Percentiles rank a stretch among this genome's conserved stretches.
Conservation (phyloP, 2,888 invertebrate species). For the Macaria liturata region DNA sequence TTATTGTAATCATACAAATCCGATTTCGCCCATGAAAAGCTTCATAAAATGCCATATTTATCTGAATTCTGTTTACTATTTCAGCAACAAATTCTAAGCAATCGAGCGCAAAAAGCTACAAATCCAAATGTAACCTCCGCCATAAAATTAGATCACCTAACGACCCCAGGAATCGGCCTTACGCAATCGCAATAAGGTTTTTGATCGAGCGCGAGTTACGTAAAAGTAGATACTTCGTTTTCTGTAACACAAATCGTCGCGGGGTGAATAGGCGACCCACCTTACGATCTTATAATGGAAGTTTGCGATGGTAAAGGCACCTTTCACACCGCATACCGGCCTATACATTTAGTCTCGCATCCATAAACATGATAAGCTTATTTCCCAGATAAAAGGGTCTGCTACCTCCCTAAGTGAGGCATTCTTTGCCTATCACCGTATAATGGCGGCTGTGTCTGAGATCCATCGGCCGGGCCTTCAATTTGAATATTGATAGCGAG, state of each 20-base stretch:
- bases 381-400: constrained; percentile 78
- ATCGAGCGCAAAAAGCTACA: constrained; percentile 22
- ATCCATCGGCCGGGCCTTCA: constrained; percentile 67
- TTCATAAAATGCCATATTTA: neutral
- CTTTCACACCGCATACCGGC: constrained; percentile 56
- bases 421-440: constrained; percentile 75
- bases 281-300: constrained; percentile 58
- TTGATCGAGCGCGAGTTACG: constrained; percentile 17
- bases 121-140: constrained; percentile 12
- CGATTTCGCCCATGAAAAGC: too few species aligned
- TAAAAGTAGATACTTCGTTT: constrained; percentile 20
- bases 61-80: constrained; percentile 9
- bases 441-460: constrained; percentile 73
- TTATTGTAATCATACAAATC: too few species aligned
- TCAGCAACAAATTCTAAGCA: constrained; percentile 14
- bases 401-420: constrained; percentile 68
- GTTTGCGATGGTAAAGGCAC: constrained; percentile 61
- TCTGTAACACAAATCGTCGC: constrained; percentile 40
- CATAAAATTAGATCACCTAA: constrained; percentile 18
- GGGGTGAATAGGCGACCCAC: constrained; percentile 46
- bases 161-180: constrained; percentile 13
- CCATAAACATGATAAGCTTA: constrained; percentile 79
- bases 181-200: constrained; percentile 14
- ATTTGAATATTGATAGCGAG: constrained; percentile 77
- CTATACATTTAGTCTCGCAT: constrained; percentile 66